Base-by-base conservation (phyloP, 2,797 vertebrate genomes). In the Crocidura indochinensis region DNA sequence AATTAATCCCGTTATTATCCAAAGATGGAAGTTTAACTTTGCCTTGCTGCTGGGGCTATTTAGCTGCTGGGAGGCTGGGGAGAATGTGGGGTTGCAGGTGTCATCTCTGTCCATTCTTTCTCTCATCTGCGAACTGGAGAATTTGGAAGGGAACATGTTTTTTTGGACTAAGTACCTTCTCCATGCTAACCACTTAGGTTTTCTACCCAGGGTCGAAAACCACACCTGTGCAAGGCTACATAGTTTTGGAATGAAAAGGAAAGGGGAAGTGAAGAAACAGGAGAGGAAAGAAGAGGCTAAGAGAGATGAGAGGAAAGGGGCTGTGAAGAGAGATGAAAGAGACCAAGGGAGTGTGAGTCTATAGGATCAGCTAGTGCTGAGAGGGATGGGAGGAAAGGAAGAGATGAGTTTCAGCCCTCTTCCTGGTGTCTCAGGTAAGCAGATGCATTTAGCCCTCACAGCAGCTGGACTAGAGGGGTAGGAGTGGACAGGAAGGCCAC, bases 1-100 rank as follows among this genome's bases (percentile, higher is more conserved):
- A 88, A 86, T 93, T 80, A 79, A 56, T 75, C 53, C 80, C 75
- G 44, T 84, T 85, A 22, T 74, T 83, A 73, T 22, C 20, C 27
- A 86, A 62, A 89, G 47, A 83, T 85, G 92, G 84, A 29, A 15
- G 38, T 60, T 26, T 69, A 56, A 51, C 62, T 38, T 0, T 60
- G 47, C 46, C 49, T 87, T 47, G 26, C 17, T 56, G 1, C 5
- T 75, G 27, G 2, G 19, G 64, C 24, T 60, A 17, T 5, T 38
- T 14, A 64, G 3, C 38, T 4, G 6, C 46, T 27, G 51, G 31
- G 4, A 5, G 10, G 1, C 14, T 11, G 51, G 51, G 68, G 69
- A 71, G 53, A 10, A 0, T 1, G 75, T 62, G 27, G 17, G 71
- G 67, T n/a, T 29, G 17, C 1, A 20, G 17, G 11, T 49, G 12